Evolutionary conservation across 37 sponge, comb jelly and placozoan genomes (phyloP), one percentile per base, ranked within the genome.

Genomic region (Axinella damicornis): DNA sequence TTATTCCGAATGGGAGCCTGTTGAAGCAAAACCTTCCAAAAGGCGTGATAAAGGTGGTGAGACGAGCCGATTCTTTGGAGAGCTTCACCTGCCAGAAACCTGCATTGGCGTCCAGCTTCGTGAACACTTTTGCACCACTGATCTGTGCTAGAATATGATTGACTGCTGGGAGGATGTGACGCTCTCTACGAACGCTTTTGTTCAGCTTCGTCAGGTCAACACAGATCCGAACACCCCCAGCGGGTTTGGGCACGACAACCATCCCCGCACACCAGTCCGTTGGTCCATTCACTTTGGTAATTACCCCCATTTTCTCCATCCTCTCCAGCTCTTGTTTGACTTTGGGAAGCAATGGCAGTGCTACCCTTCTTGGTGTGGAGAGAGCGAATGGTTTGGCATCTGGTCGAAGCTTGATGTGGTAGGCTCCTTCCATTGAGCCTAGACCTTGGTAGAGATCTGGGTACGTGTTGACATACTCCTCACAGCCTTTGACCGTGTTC

Each of bases 1-100:
- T 63, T 12, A 87, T 87, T 30, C 87, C 73, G 58, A 87, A 87
- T n/a, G 74, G 87, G 28, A 87, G 74, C 25, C 61, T 41, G 83
- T 82, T 46, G 53, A 83, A 73, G 30, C 54, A 65, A 53, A 66
- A 73, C 32, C 75, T 34, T 5, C 84, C 84, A 39, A 83, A 83
- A 2, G 84, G 84, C 13, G 84, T 74, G 66, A 73, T 83, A 56
- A 83, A 83, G 16, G 84, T 83, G 2, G 84, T 82, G 40, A 82
- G 73, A 16, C 21, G 19, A 22, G 53, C 19, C 37, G 81, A 80
- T 22, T 66, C 69, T 20, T 35, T 28, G 5, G 86, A 22, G 6
- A 85, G 61, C 38, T 30, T 20, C n/a, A 85, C 57, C 32, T 85
- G 86, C 77, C 86, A 85, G 59, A 77, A 76, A 5, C 86, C 86